A percentile compares a stretch with the other conserved stretches of the same genome.
phyloP scores from a whole-genome alignment of 2,113 vertebrate genomes.

The Mormoops blainvillei region DNA sequence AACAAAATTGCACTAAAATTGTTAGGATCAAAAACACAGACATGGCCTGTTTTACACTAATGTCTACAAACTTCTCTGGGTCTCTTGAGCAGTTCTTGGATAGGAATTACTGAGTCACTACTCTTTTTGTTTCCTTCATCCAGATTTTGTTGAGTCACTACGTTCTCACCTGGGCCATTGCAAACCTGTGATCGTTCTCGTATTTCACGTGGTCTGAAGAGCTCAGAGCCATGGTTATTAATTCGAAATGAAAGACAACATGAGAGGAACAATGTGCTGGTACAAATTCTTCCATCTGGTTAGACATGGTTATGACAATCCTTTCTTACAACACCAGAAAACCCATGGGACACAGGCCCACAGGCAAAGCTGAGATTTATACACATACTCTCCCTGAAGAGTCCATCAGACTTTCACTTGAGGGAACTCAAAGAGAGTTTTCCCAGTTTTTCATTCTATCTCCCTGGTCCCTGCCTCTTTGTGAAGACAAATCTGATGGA shows the following conservation, averaged over 20 bases:
- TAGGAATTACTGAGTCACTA: not conserved
- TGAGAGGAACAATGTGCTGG: not conserved
- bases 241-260: not conserved
- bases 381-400: not conserved
- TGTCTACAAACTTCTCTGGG: not conserved
- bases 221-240: not conserved
- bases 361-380: not conserved
- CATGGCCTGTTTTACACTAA: too few relatives aligned
- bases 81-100: not conserved
- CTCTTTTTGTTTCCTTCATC: not conserved
- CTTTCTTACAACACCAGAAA: not conserved
- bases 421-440: slow-evolving; percentile 1
- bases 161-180: not conserved
- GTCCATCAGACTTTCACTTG: not conserved
- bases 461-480: not conserved
- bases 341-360: not conserved
- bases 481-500: slow-evolving; percentile 38
- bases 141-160: not conserved
- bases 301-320: not conserved
- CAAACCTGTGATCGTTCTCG: not conserved
- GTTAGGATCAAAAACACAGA: not conserved
- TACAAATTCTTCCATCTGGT: not conserved
- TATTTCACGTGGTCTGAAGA: not conserved
- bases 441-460: not conserved
- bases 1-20: not conserved